Conservation (phyloP, 2,797 vertebrate species). For the Apodemus agrarius region DNA sequence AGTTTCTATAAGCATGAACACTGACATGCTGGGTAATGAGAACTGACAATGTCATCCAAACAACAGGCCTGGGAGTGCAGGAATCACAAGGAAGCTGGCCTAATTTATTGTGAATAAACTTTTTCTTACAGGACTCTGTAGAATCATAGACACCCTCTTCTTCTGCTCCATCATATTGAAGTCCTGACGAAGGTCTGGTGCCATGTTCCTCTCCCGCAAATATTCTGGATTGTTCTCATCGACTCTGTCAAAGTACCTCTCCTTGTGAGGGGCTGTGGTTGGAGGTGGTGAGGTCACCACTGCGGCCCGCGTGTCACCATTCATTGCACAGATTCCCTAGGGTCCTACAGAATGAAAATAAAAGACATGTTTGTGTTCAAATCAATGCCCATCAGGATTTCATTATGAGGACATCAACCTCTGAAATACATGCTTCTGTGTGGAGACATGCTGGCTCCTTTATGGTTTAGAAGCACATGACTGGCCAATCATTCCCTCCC, state of each 20-base stretch:
- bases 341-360: slow-evolving; percentile 72
- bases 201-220: slow-evolving; percentile 98
- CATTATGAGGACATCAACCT: neutral
- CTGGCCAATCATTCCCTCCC: neutral
- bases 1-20: rapidly evolving
- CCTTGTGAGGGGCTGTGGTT: slow-evolving; percentile 96
- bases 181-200: slow-evolving; percentile 97
- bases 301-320: slow-evolving; percentile 95
- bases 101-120: rapidly evolving
- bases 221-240: slow-evolving; percentile 98
- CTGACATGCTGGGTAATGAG: too few relatives aligned
- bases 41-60: neutral
- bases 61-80: neutral
- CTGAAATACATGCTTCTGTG: neutral
- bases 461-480: neutral
- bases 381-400: neutral
- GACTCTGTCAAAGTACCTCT: slow-evolving; percentile 98
- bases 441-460: neutral
- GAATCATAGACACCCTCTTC: slow-evolving; percentile 99
- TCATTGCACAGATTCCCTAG: slow-evolving; percentile 90
- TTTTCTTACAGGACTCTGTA: slow-evolving; percentile 96
- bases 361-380: slow-evolving; percentile 39
- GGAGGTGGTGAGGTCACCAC: slow-evolving; percentile 98
- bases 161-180: slow-evolving; percentile 99
- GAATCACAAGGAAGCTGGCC: neutral